Percentiles rank a stretch among this genome's conserved stretches.
These are phyloP conservation scores for Euclidia mi DNA, from an alignment of 2,888 invertebrate genomes.

Conservation along the genomic window DNA sequence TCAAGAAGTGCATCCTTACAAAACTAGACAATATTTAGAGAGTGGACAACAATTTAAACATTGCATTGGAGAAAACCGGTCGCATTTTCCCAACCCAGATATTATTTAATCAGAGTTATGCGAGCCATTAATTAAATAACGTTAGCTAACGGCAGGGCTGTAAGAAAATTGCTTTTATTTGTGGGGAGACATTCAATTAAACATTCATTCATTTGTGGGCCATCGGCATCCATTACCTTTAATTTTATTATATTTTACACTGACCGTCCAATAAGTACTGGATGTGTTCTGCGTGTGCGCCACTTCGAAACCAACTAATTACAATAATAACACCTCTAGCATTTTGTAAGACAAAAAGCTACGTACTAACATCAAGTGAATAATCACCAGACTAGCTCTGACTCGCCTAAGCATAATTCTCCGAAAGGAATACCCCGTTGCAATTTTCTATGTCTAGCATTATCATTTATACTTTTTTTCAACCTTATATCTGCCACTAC, in stretches of 20 bases:
- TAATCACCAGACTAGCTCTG: no score
- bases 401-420: no score
- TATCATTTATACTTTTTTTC: no score
- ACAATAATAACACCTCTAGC: no score
- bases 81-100: conserved; percentile 57
- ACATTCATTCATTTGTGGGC: conserved; percentile 81
- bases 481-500: no score
- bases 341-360: no score
- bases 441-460: no score
- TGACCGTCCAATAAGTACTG: conserved; percentile 66
- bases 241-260: conserved; percentile 83
- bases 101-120: conserved; percentile 83
- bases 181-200: conserved; percentile 83
- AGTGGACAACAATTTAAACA: conserved; percentile 36
- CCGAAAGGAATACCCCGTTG: no score
- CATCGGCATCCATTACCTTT: conserved; percentile 81
- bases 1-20: no score
- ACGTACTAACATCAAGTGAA: no score
- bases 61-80: conserved; percentile 31
- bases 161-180: conserved; percentile 86
- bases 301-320: no score
- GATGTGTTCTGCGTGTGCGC: conserved; percentile 44
- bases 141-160: conserved; percentile 71
- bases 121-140: conserved; percentile 84
- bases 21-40: no score